Base-by-base conservation (phyloP, 1,140 invertebrate genomes). In the Trichonephila inaurata region DNA sequence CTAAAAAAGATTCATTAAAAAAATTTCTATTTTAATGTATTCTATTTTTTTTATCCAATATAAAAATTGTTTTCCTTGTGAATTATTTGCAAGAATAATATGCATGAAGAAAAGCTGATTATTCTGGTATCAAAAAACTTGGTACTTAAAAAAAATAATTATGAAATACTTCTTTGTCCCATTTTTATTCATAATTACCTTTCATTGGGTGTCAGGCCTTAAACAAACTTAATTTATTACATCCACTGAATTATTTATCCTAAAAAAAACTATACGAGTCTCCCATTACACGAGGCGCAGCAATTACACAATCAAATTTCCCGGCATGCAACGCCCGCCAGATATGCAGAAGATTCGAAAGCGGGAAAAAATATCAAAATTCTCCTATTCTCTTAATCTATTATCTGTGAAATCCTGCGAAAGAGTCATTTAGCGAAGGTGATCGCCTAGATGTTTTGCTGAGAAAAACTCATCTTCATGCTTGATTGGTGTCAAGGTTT, bases 401-500 rank as follows among this genome's bases (percentile, higher is more conserved):
- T 77, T 77, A 77, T 77, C 69, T 33, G 8, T 4, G 24, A 14
- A 72, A 28, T 16, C 69, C 28, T 6, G 3, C 18, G 33, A 77
- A 77, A 77, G 72, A 77, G 72, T 77, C 72, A 77, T 77, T 77
- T 19, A 19, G 28, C 0, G 72, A 19, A 77, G 72, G 72, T 14
- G 72, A 77, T 77, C 72, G 28, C 72, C 16, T 28, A 77, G 72
- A 77, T 77, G 2, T 4, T 24, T 5, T 24, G n/a, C 4, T 24
- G 66, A 69, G 66, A 77, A 77, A 77, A 18, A 28, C 18, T 40
- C 24, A 18, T 18, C 62, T 33, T 6, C 72, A 77, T 12, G 28
- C 4, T 19, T 77, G 28, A 77, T 77, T 40, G 72, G 72, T 77
- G 72, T 77, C 72, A 77, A 77, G 72, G 72, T 33, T 77, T 77